These are phyloP conservation scores for Melanostoma mellinum DNA, from an alignment of 2,888 invertebrate genomes.

Conservation along the genomic window DNA sequence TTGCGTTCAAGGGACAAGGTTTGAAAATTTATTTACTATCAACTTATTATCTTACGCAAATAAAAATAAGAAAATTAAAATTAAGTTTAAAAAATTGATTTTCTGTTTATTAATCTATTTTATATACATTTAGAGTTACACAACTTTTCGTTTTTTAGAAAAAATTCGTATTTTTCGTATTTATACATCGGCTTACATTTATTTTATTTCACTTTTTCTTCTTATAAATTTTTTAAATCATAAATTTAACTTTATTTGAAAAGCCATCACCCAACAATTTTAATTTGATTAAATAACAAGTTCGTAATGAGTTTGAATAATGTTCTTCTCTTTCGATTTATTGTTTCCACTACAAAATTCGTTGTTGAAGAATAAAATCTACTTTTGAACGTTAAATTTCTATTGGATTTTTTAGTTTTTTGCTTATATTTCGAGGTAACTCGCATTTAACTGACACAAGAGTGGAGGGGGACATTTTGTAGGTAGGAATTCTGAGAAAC, in stretches of 20 bases:
- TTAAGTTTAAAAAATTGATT: conserved; percentile 23
- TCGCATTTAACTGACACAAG: conserved; percentile 14
- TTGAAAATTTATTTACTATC: neutral
- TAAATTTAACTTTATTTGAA: conserved; percentile 34
- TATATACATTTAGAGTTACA: conserved; percentile 22
- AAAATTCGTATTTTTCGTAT: conserved; percentile 57
- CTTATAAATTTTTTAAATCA: conserved; percentile 2
- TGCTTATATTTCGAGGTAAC: conserved; percentile 11
- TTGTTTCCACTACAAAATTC: conserved; percentile 56
- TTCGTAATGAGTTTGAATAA: conserved; percentile 36
- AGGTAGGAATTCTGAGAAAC: no score
- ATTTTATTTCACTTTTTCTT: conserved; percentile 39
- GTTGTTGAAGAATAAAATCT: conserved; percentile 51
- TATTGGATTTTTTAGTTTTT: conserved; percentile 5
- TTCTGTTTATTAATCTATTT: conserved; percentile 38
- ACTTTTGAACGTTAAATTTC: conserved; percentile 34
- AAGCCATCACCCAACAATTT: conserved; percentile 66
- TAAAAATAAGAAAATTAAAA: conserved; percentile 12
- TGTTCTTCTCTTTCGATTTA: conserved; percentile 1
- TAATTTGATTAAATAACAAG: conserved; percentile 1
- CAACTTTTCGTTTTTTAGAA: conserved; percentile 20
- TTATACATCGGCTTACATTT: conserved; percentile 43
- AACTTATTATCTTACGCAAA: conserved; percentile 6
- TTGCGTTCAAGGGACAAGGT: neutral
- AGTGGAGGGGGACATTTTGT: neutral